A percentile compares a stretch with the other conserved stretches of the same genome.
Conservation (phyloP, 2,888 invertebrate genomes). For the Aricia artaxerxes region DNA sequence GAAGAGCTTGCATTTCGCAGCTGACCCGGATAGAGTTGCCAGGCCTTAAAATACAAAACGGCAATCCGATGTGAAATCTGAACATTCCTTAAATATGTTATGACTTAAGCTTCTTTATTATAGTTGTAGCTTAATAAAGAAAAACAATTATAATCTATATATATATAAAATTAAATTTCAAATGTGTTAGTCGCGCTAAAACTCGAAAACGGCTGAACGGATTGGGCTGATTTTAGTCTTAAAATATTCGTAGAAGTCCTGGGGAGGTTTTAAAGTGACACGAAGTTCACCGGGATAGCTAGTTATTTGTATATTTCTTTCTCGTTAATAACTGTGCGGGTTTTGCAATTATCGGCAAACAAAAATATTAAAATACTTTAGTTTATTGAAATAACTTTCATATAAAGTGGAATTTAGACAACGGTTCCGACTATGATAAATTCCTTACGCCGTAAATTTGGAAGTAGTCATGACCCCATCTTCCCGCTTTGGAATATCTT, state of each 20-base stretch:
- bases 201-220: too few species aligned
- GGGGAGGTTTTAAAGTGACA: too few species aligned
- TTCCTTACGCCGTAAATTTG: neutral
- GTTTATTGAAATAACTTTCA: neutral
- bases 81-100: neutral
- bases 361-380: too few species aligned
- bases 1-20: neutral
- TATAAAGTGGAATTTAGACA: neutral
- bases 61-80: constrained; percentile 11
- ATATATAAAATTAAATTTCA: too few species aligned
- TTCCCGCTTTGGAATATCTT: neutral
- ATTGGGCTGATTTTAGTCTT: too few species aligned
- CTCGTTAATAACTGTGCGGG: too few species aligned
- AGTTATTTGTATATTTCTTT: too few species aligned
- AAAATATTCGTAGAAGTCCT: too few species aligned
- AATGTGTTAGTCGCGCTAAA: too few species aligned
- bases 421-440: neutral
- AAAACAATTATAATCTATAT: too few species aligned
- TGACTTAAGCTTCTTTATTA: neutral
- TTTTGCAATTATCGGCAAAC: neutral
- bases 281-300: too few species aligned
- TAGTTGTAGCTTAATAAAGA: too few species aligned
- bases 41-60: neutral
- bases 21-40: constrained; percentile 2
- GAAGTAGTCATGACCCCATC: neutral